These are phyloP conservation scores for Drosophila suzukii DNA, from an alignment of 1,140 invertebrate genomes.

Conservation along the genomic window DNA sequence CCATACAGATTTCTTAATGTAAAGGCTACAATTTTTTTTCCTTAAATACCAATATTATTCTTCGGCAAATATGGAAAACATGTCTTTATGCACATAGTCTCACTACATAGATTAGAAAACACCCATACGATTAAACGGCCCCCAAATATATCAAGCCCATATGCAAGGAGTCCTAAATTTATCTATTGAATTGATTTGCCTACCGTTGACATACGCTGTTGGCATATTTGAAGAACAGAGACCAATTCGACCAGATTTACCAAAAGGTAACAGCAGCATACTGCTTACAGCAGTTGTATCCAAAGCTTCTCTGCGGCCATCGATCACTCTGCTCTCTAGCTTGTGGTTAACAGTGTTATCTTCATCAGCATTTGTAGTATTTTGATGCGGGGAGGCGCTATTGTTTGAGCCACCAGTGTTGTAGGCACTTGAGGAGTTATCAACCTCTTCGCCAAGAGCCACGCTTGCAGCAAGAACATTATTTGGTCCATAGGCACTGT, in stretches of 20 bases:
- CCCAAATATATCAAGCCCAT: too few relatives aligned
- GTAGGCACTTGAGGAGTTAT: slow-evolving; percentile 90
- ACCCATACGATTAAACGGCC: too few relatives aligned
- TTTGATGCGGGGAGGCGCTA: slow-evolving; percentile 86
- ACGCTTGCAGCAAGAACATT: slow-evolving; percentile 20
- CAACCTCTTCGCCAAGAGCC: slow-evolving; percentile 86
- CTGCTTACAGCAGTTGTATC: slow-evolving; percentile 36
- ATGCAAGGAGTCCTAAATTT: too few relatives aligned
- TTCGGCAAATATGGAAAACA: too few relatives aligned
- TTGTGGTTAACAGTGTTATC: slow-evolving; percentile 12
- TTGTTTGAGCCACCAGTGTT: slow-evolving; percentile 91
- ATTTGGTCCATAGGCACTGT: slow-evolving; percentile 34
- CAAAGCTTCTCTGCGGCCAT: slow-evolving; percentile 22
- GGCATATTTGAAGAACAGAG: slow-evolving; percentile 37
- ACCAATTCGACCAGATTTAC: slow-evolving; percentile 50
- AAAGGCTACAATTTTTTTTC: too few relatives aligned
- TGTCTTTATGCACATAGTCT: too few relatives aligned
- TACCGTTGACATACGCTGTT: slow-evolving; percentile 21
- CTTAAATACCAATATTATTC: too few relatives aligned
- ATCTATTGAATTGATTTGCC: neutral
- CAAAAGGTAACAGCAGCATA: slow-evolving; percentile 58
- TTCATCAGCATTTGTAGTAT: slow-evolving; percentile 23
- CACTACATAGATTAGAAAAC: too few relatives aligned
- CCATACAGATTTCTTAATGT: too few relatives aligned
- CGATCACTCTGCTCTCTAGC: neutral